Conservation (phyloP, 30 jellyfish, hydroid and myxozoan species). For the Hydractinia symbiolongicarpus region DNA sequence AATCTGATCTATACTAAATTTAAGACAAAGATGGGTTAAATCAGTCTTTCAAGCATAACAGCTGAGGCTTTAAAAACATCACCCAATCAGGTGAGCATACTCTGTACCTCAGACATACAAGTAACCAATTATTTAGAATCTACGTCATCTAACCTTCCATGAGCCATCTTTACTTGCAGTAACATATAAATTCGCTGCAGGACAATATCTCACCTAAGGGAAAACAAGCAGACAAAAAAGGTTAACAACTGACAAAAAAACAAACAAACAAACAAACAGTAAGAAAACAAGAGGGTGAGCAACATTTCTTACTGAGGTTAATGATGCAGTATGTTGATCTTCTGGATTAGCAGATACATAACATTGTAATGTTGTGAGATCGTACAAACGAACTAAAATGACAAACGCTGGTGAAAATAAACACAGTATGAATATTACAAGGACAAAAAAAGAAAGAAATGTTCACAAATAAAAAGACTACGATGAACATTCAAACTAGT, state of each 20-base stretch:
- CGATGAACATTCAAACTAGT: too few species aligned
- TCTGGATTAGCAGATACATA: constrained; percentile 84
- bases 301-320: constrained; percentile 65
- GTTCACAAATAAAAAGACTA: not conserved
- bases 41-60: too few species aligned
- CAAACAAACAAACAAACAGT: not conserved
- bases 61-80: too few species aligned
- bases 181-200: constrained; percentile 89
- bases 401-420: constrained; percentile 1
- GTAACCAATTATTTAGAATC: too few species aligned
- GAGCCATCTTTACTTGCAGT: constrained; percentile 97
- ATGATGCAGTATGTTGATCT: constrained; percentile 76
- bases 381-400: constrained; percentile 90
- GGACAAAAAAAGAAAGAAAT: not conserved
- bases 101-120: too few species aligned
- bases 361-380: constrained; percentile 80
- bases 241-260: not conserved
- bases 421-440: not conserved
- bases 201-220: constrained; percentile 76
- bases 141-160: constrained; percentile 52
- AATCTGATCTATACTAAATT: not conserved
- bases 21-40: not conserved
- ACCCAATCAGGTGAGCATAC: too few species aligned
- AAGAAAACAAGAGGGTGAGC: not conserved
- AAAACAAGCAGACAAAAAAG: not conserved